phyloP scores from a whole-genome alignment of 2,888 invertebrate genomes.

The Lasioglossum calceatum region DNA sequence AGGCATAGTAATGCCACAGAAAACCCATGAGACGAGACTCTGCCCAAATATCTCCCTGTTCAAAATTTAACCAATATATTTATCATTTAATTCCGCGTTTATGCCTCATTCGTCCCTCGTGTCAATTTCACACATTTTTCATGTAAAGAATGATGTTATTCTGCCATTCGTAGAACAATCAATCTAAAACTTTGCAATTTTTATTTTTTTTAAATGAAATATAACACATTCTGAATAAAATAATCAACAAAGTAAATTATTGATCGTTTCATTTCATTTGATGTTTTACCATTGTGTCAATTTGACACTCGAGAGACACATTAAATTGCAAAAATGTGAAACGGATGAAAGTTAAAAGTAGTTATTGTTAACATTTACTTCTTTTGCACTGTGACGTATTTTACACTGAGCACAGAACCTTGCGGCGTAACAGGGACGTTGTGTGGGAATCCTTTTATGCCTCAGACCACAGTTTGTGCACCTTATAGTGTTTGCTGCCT shows the following conservation, averaged over 20 bases:
- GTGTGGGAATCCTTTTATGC: slow-evolving; percentile 94
- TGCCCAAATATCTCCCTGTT: slow-evolving; percentile 97
- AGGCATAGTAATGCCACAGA: slow-evolving; percentile 97
- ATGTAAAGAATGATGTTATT: no score
- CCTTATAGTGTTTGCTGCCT: slow-evolving; percentile 96
- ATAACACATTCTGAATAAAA: no score
- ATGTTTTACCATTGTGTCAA: no score
- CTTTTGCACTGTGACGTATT: slow-evolving; percentile 95
- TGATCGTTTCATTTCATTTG: no score
- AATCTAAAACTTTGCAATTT: no score
- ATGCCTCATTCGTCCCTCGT: not conserved
- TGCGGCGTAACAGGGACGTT: slow-evolving; percentile 96
- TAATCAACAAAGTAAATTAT: no score
- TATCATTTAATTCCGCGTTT: not conserved
- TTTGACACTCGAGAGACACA: no score
- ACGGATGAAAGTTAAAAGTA: not conserved
- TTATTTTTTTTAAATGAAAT: no score
- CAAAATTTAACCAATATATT: slow-evolving; percentile 20
- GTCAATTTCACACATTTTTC: not conserved
- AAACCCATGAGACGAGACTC: slow-evolving; percentile 95
- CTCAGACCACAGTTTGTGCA: slow-evolving; percentile 97
- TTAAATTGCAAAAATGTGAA: not conserved
- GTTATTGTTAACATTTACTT: slow-evolving; percentile 85
- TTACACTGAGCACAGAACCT: slow-evolving; percentile 96
- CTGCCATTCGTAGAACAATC: no score